Evolutionary conservation across 2,888 invertebrate genomes (phyloP).

Genomic region (Danaus chrysippus): DNA sequence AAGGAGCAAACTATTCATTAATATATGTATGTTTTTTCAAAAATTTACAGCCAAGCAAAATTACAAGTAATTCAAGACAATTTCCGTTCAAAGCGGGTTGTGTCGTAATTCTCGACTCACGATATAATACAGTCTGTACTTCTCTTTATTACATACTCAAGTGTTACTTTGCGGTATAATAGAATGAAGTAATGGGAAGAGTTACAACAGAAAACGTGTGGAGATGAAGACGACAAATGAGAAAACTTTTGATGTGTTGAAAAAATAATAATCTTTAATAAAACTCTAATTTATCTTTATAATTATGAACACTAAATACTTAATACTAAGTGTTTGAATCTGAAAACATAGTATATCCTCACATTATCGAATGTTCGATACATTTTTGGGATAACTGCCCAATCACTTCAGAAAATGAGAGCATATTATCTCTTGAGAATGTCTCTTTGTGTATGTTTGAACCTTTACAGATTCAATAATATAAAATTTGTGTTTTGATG

Average conservation of each 20-base stretch:
- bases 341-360: too few relatives aligned
- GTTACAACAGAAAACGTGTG: constrained; percentile 24
- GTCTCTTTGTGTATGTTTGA: too few relatives aligned
- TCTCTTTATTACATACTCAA: constrained; percentile 47
- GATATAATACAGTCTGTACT: constrained; percentile 39
- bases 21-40: neutral
- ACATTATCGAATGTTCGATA: too few relatives aligned
- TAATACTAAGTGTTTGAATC: too few relatives aligned
- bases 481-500: too few relatives aligned
- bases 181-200: constrained; percentile 41
- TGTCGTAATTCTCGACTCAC: constrained; percentile 20
- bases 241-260: neutral
- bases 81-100: constrained; percentile 17
- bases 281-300: too few relatives aligned
- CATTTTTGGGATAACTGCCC: too few relatives aligned
- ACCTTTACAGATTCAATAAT: too few relatives aligned
- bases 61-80: constrained; percentile 17
- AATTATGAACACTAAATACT: too few relatives aligned
- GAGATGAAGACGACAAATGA: constrained; percentile 19
- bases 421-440: too few relatives aligned
- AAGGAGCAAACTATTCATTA: neutral
- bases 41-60: constrained; percentile 11
- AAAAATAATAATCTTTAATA: constrained; percentile 13
- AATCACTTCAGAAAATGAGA: too few relatives aligned
- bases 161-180: constrained; percentile 44